These are phyloP conservation scores for Cebus imitator DNA, from an alignment of 2,113 vertebrate species.

Conservation along the genomic window DNA sequence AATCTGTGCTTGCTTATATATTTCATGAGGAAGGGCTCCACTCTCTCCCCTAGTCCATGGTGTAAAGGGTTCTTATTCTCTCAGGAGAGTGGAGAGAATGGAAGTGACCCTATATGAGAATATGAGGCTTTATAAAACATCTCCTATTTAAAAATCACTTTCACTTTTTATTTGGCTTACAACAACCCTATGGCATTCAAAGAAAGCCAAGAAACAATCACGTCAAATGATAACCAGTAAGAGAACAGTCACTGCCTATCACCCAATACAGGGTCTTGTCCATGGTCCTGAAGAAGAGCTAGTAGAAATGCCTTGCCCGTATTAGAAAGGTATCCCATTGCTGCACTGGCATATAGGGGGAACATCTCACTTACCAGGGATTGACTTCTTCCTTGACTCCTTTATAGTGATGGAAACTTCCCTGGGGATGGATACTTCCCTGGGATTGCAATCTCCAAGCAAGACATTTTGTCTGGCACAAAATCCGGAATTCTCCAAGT, in stretches of 20 bases:
- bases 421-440: neutral
- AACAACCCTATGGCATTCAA: neutral
- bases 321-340: neutral
- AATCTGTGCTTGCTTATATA: neutral
- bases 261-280: neutral
- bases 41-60: neutral
- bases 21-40: neutral
- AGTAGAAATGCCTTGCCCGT: neutral
- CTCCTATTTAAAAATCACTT: neutral
- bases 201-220: neutral
- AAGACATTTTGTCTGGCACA: conserved; percentile 20
- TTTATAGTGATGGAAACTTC: conserved; percentile 53
- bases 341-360: too few species aligned
- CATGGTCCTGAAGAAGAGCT: neutral
- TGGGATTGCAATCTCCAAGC: neutral
- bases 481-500: neutral
- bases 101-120: neutral
- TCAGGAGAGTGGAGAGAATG: neutral
- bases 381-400: conserved; percentile 31
- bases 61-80: neutral
- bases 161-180: neutral
- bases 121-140: neutral
- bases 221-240: neutral
- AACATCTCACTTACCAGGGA: neutral
- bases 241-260: neutral